Base-by-base conservation (phyloP, 2,888 invertebrate genomes). In the Drosophila crucigera region DNA sequence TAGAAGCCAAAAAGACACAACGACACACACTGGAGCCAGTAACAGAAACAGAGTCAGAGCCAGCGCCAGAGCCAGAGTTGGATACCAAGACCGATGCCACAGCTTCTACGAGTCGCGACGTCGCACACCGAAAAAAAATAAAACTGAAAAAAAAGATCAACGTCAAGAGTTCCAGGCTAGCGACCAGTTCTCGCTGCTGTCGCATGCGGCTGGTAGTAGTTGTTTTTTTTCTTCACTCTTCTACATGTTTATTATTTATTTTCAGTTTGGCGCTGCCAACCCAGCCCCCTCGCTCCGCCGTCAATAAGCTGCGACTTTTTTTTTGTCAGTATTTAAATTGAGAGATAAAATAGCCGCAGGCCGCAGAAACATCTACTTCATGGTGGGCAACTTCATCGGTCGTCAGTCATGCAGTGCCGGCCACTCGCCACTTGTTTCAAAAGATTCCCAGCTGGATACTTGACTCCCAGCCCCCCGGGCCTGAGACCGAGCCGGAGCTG, bases 1-100 rank as follows among this genome's bases (percentile, higher is more conserved):
- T 93, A 92, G 93, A 92, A 92, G 92, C 91, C 80, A 80, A 84
- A 84, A 89, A 89, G 84, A 80, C 68, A 76, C 80, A 77, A 63
- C 65, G 67, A 54, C 72, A 76, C 76, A 67, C 64, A 61, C 76
- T 62, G 67, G 66, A 62, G 71, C 67, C 72, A 75, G 41, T n/a
- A 41, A 54, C 35, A 7, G 59, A 68, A 68, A 47, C 69, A 50
- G 61, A 76, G 66, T 37, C 58, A 63, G 55, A 82, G 79, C 67
- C 62, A 61, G 76, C 25, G 82, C 58, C 67, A 55, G 31, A 47
- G 47, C 41, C 25, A 31, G 25, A 70, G 7, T 25, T 47, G 47
- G 47, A 47, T 25, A 25, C 16, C 62, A 65, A 56, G 30, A 35
- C 70, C 47, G 63, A 55, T 81, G 80, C 89, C 83, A 80, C 90